Conservation (phyloP, 2,888 invertebrate genomes). For the Lochmaea capreae region DNA sequence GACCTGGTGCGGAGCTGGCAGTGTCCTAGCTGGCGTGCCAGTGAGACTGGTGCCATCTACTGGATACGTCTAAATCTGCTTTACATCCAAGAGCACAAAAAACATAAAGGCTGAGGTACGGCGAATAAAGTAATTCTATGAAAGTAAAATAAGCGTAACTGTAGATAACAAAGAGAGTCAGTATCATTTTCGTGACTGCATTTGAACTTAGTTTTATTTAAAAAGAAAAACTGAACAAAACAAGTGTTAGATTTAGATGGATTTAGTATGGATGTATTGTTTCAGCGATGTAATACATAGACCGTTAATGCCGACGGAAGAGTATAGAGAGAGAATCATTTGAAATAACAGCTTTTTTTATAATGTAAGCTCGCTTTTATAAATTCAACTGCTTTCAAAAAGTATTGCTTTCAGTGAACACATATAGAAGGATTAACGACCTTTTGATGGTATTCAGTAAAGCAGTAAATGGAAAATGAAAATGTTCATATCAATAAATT, state of each 20-base stretch:
- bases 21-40: no score
- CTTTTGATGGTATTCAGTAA: not conserved
- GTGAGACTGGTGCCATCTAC: no score
- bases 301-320: not conserved
- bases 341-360: not conserved
- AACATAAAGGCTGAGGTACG: no score
- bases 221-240: not conserved
- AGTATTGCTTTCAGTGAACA: not conserved
- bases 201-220: not conserved
- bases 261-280: not conserved
- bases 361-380: not conserved
- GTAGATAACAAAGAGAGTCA: no score
- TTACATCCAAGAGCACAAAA: no score
- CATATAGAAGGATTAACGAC: not conserved
- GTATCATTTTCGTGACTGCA: no score
- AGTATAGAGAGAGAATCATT: not conserved
- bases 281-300: not conserved
- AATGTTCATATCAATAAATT: not conserved
- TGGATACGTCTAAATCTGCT: no score
- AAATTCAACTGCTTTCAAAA: not conserved
- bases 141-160: no score
- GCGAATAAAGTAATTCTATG: no score
- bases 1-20: no score
- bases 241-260: no score
- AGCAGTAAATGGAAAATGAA: not conserved